Percentiles rank a stretch among this genome's conserved stretches.
These are phyloP conservation scores for Lateolabrax maculatus DNA, from an alignment of 2,797 vertebrate genomes.

Conservation along the genomic window DNA sequence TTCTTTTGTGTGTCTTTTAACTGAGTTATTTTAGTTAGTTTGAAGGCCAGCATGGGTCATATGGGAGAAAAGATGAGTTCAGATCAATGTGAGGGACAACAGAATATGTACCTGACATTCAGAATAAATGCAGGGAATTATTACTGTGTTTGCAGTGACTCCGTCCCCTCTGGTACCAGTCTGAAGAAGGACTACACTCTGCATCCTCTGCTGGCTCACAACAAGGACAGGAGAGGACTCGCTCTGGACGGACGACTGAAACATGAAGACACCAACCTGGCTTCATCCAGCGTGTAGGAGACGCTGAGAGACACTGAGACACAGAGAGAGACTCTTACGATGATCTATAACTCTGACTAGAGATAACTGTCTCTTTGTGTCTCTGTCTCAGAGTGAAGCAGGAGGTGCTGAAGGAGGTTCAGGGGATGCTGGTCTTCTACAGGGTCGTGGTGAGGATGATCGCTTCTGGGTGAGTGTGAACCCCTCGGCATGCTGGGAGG, in stretches of 20 bases:
- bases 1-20: background rate
- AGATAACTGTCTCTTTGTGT: background rate
- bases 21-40: background rate
- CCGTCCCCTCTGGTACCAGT: constrained; percentile 86
- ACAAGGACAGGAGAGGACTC: constrained; percentile 88
- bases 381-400: constrained; percentile 69
- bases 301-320: background rate
- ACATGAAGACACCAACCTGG: constrained; percentile 95
- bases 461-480: constrained; percentile 89
- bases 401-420: constrained; percentile 90
- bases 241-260: constrained; percentile 94
- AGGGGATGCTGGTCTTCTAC: constrained; percentile 95
- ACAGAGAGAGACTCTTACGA: background rate
- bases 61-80: background rate
- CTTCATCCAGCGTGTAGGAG: constrained; percentile 92
- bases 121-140: too few relatives aligned
- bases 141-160: constrained; percentile 87
- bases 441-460: constrained; percentile 91
- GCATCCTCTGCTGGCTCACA: constrained; percentile 89
- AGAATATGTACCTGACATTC: too few relatives aligned
- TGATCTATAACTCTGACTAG: too few relatives aligned
- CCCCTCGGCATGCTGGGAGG: background rate
- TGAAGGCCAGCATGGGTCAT: too few relatives aligned
- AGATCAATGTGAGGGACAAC: background rate
- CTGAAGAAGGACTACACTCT: constrained; percentile 89